Conservation (phyloP, 2,888 invertebrate genomes). For the Trachelus troglodyta region DNA sequence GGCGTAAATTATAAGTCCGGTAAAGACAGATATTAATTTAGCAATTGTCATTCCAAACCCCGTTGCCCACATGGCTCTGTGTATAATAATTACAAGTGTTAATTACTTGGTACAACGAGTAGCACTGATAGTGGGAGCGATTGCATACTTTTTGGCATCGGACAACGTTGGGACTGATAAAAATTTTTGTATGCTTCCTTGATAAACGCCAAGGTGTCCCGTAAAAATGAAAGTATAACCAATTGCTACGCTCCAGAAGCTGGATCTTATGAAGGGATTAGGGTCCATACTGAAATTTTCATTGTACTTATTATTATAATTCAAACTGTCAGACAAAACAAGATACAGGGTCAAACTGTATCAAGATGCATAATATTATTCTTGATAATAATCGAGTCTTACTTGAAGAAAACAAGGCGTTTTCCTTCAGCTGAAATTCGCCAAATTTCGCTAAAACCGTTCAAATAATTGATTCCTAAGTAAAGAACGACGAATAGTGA, state of each 20-base stretch:
- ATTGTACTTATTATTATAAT: neutral
- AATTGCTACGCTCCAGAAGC: constrained; percentile 72
- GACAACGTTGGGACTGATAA: constrained; percentile 71
- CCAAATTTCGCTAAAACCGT: constrained; percentile 72
- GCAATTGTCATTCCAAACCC: constrained; percentile 70
- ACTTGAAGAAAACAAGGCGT: constrained; percentile 74
- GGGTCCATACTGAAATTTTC: constrained; percentile 69
- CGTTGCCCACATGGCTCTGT: constrained; percentile 58
- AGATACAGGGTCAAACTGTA: neutral
- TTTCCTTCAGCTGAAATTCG: constrained; percentile 70
- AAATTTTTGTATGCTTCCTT: constrained; percentile 73
- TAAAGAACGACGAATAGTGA: constrained; percentile 70
- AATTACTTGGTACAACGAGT: neutral
- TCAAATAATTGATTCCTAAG: constrained; percentile 70
- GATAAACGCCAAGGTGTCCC: constrained; percentile 70
- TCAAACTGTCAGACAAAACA: neutral
- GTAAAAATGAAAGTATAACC: constrained; percentile 72
- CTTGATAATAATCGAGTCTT: constrained; percentile 46
- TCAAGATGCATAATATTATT: neutral
- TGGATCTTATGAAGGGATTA: constrained; percentile 71
- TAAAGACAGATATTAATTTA: constrained; percentile 70
- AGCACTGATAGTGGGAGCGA: neutral
- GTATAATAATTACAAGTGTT: constrained; percentile 1
- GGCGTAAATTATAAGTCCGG: constrained; percentile 73
- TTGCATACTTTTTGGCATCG: constrained; percentile 68